phyloP scores from a whole-genome alignment of 2,797 vertebrate genomes.

The Melanotaenia trifasciata region DNA sequence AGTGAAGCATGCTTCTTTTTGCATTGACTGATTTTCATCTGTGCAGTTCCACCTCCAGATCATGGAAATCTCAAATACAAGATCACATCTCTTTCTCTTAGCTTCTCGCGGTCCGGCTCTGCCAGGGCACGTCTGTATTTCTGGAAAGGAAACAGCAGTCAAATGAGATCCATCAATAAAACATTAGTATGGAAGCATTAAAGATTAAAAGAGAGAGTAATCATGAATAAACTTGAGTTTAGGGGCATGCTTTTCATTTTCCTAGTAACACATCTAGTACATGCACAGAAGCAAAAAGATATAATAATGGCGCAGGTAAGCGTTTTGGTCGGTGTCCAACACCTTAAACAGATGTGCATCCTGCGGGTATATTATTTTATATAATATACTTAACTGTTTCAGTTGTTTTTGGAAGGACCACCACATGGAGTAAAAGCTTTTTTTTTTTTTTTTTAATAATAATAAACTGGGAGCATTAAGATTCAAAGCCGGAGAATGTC shows the following conservation, averaged over 20 bases:
- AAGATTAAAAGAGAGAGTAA: conserved; percentile 34
- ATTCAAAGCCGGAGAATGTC: background rate
- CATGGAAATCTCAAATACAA: background rate
- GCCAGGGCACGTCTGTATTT: conserved; percentile 20
- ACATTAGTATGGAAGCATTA: conserved; percentile 25
- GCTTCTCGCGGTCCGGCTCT: background rate
- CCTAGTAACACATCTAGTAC: background rate
- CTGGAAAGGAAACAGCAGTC: conserved; percentile 26
- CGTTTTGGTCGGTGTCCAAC: background rate
- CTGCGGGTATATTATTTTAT: background rate
- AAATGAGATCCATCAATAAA: conserved; percentile 39
- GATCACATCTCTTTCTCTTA: conserved; percentile 12
- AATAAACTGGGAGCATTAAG: background rate
- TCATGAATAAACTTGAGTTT: conserved; percentile 18
- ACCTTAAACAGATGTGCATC: background rate
- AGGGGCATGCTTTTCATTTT: background rate
- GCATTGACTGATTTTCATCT: background rate
- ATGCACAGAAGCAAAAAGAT: background rate
- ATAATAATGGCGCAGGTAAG: background rate
- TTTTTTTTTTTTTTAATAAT: background rate
- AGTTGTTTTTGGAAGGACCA: background rate
- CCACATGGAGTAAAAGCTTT: background rate
- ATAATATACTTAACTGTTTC: background rate
- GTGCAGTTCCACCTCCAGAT: conserved; percentile 20
- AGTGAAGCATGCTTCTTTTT: background rate